Evolutionary conservation across 2,113 vertebrate genomes (phyloP), one percentile per base, ranked within the genome.

Genomic region (Sigmodon hispidus): DNA sequence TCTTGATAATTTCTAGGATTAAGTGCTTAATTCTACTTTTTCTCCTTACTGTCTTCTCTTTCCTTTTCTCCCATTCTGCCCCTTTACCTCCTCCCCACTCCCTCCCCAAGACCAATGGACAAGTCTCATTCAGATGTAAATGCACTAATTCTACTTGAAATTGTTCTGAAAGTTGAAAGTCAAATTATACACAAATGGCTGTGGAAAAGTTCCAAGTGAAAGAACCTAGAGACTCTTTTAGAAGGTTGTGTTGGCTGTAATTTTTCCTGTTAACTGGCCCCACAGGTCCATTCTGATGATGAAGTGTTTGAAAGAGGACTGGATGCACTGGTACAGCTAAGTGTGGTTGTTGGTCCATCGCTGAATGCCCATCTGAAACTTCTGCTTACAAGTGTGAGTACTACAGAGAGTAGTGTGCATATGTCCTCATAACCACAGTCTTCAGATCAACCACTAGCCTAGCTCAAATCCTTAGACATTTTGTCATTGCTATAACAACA

Each of bases 321-420:
- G 95, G 96, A 97, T 67, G 99, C 98, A 63, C 95, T 99, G 93
- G 96, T 98, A 17, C 99, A 99, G 61, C 43, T 99, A 69, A 99
- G 99, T 96, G 96, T 96, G 17, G 88, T 97, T 7, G 98, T 98
- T 95, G 99, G 98, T 10, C 97, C 98, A 40, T 97, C 98, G 36
- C 98, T 99, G 36, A 99, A 99, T 21, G 97, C 95, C 90, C 98
- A 99, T 67, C 98, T 99, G 90, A 99, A 99, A 50, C 98, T 98
- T 70, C 94, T 99, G 34, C 98, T 99, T 57, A 99, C 99, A 91
- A 98, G 98, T 81, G 99, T 99, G 95, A 98, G 99, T 98, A 94
- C 93, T 77, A 73, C 36, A 29, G 48, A 79, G 45, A 61, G 26
- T 15, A 85, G 52, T 36, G 10, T 48, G 7, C 55, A 0, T 50